Percentiles rank a stretch among this genome's conserved stretches.
Conservation (phyloP, 2,113 vertebrate species). For the Garra rufa region DNA sequence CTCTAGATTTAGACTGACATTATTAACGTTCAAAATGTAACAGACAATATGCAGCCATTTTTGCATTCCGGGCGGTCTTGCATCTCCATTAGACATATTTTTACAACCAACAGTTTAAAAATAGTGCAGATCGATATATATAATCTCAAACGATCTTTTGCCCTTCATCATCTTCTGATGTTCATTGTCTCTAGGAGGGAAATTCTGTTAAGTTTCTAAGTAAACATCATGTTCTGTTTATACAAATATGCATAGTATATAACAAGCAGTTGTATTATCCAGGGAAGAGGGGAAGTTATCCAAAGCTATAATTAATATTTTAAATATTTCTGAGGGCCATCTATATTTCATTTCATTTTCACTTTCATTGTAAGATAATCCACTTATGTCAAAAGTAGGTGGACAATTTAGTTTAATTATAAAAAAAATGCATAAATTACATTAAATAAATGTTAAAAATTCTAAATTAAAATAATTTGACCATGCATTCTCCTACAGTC, state of each 20-base stretch:
- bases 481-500: background rate
- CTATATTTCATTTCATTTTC: background rate
- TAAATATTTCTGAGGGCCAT: background rate
- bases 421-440: background rate
- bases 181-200: background rate
- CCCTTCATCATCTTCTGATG: background rate
- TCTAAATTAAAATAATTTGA: background rate
- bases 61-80: constrained; percentile 3
- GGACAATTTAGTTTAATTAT: background rate
- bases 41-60: background rate
- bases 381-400: background rate
- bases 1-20: background rate
- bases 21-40: background rate
- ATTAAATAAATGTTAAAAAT: background rate
- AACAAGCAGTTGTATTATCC: background rate
- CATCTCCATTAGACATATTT: constrained; percentile 1
- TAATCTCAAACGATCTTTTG: background rate
- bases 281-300: background rate
- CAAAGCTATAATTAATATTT: constrained; percentile 10
- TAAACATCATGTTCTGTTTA: constrained; percentile 7
- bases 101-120: background rate
- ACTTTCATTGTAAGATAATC: background rate
- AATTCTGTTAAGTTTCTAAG: background rate
- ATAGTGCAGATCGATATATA: background rate
- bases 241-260: constrained; percentile 1